These are phyloP conservation scores for Eupsilia transversa DNA, from an alignment of 2,888 invertebrate genomes.

Conservation along the genomic window DNA sequence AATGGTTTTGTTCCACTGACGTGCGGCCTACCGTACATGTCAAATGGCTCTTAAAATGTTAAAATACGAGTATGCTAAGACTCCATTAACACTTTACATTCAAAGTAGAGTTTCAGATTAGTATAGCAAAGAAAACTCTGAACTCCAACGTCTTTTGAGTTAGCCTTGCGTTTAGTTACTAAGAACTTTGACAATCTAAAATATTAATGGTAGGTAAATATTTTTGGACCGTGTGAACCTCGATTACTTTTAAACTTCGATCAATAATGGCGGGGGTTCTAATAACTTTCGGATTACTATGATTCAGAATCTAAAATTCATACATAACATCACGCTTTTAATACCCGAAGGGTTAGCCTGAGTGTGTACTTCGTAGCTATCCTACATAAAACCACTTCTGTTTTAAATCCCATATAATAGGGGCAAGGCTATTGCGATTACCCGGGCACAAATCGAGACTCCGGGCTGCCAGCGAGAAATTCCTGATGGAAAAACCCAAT, in stretches of 20 bases:
- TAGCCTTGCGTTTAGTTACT: slow-evolving; percentile 32
- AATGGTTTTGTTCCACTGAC: neutral
- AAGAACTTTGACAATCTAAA: slow-evolving; percentile 51
- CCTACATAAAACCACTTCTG: too few relatives aligned
- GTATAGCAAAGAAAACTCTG: slow-evolving; percentile 20
- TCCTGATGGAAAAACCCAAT: too few relatives aligned
- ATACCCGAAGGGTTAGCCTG: too few relatives aligned
- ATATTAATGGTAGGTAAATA: slow-evolving; percentile 48
- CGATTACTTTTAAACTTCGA: slow-evolving; percentile 46
- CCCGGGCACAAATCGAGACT: too few relatives aligned
- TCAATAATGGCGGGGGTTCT: slow-evolving; percentile 24
- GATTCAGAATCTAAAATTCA: neutral
- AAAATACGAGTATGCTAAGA: neutral
- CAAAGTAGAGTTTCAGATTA: slow-evolving; percentile 22
- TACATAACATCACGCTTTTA: too few relatives aligned
- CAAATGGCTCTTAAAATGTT: neutral
- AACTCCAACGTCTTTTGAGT: slow-evolving; percentile 14
- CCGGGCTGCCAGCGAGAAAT: too few relatives aligned
- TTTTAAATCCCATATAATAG: too few relatives aligned
- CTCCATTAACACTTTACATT: slow-evolving; percentile 12
- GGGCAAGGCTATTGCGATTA: too few relatives aligned
- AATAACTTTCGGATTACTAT: slow-evolving; percentile 10
- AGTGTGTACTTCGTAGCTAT: too few relatives aligned
- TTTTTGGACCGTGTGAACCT: slow-evolving; percentile 34
- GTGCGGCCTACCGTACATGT: too few relatives aligned